Percentiles rank a stretch among this genome's conserved stretches.
phyloP scores from a whole-genome alignment of 2,888 invertebrate genomes.

The Oxytorus armatus region DNA sequence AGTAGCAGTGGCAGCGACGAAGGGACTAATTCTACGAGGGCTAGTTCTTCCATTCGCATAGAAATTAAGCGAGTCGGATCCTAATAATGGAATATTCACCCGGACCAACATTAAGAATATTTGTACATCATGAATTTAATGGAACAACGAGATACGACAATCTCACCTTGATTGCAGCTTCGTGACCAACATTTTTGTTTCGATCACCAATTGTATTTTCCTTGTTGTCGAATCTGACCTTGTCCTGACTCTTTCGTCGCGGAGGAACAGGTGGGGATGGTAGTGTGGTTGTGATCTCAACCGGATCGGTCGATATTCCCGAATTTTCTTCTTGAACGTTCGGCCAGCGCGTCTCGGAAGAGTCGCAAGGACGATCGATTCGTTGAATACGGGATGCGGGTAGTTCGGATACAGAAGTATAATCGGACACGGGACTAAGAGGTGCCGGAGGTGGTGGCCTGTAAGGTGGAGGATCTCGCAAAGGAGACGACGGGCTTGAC shows the following conservation, averaged over 20 bases:
- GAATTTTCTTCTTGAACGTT: slow-evolving; percentile 67
- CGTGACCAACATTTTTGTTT: slow-evolving; percentile 73
- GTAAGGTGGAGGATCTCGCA: slow-evolving; percentile 85
- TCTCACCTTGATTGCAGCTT: slow-evolving; percentile 79
- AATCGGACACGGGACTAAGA: slow-evolving; percentile 73
- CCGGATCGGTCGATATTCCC: slow-evolving; percentile 77
- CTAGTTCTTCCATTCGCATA: slow-evolving; percentile 53
- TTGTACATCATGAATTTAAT: background rate
- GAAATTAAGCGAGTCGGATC: slow-evolving; percentile 42
- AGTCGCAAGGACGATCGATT: slow-evolving; percentile 79
- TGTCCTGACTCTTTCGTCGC: slow-evolving; percentile 86
- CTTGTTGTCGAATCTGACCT: slow-evolving; percentile 84
- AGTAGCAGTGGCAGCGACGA: background rate
- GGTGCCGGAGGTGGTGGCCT: slow-evolving; percentile 85
- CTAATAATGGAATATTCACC: slow-evolving; percentile 25
- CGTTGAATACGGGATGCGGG: slow-evolving; percentile 83
- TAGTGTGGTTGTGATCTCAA: slow-evolving; percentile 67
- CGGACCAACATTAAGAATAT: background rate
- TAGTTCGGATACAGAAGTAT: slow-evolving; percentile 82
- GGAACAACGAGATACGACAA: background rate
- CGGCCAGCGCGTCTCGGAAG: slow-evolving; percentile 59
- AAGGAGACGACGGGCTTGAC: slow-evolving; percentile 72
- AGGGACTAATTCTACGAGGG: slow-evolving; percentile 13
- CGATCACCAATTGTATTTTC: slow-evolving; percentile 79
- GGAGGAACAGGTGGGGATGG: slow-evolving; percentile 86